These are phyloP conservation scores for Brachycybe producta DNA, from an alignment of 2,888 invertebrate genomes.

Conservation along the genomic window DNA sequence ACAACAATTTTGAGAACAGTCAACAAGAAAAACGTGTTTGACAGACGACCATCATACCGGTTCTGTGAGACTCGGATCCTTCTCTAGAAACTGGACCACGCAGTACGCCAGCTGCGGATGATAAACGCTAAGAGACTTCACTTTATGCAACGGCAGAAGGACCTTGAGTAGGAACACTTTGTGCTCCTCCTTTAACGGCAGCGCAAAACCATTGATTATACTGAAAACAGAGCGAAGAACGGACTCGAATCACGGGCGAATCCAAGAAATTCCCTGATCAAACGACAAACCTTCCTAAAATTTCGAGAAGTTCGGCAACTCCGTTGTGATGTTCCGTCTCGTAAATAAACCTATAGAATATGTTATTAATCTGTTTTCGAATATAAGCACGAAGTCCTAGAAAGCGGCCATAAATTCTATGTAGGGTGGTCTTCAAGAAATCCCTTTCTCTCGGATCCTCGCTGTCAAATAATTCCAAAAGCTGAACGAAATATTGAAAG, in stretches of 20 bases:
- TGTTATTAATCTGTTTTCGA: too few species aligned
- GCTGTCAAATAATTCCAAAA: conserved; percentile 4
- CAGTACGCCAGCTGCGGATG: conserved; percentile 99
- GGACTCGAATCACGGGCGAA: too few species aligned
- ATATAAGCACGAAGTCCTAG: too few species aligned
- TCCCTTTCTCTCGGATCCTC: too few species aligned
- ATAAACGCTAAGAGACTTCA: conserved; percentile 89
- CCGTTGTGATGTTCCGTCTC: conserved; percentile 99
- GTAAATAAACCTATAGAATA: conserved; percentile 95
- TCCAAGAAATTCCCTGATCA: not conserved
- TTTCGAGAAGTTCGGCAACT: conserved; percentile 95
- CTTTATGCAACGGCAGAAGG: conserved; percentile 93
- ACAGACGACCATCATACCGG: conserved; percentile 42
- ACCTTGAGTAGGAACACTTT: conserved; percentile 98
- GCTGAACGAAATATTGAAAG: not conserved
- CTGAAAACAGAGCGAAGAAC: conserved; percentile 42
- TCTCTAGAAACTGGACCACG: conserved; percentile 99
- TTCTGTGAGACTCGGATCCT: conserved; percentile 95
- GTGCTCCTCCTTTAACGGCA: conserved; percentile 97
- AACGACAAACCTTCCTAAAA: conserved; percentile 64
- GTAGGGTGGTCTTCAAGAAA: too few species aligned
- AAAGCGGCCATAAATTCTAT: too few species aligned
- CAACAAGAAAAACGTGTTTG: not conserved
- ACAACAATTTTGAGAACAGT: conserved; percentile 11
- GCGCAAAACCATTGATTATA: conserved; percentile 99